Base-by-base conservation (phyloP, 2,113 vertebrate genomes). In the Hydrolagus affinis region DNA sequence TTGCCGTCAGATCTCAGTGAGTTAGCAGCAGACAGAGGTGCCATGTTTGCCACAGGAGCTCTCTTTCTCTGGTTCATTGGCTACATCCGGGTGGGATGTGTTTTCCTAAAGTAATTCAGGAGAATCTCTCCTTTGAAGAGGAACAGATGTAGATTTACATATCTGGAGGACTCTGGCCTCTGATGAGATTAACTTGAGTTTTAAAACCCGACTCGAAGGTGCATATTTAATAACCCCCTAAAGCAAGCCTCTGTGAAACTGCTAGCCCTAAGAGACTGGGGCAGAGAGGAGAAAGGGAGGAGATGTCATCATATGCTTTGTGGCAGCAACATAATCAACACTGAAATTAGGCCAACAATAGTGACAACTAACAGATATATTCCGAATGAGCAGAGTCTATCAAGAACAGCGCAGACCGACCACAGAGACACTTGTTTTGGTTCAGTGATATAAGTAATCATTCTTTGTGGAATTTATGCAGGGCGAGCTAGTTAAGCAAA, bases 121-220 rank as follows among this genome's bases (percentile, higher is more conserved):
- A 96, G 94, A 95, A 95, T 95, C 95, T 95, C 94, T 90, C 93
- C 95, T 95, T 95, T 98, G 96, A 96, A 95, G 94, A 94, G 90
- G 94, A 98, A 95, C 97, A 99, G 96, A 98, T 97, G 96, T 98
- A 95, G 95, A 98, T 98, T 98, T 98, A 96, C 97, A 98, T 99
- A 98, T 96, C 95, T 95, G 94, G 95, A 96, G 96, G 95, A 95
- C 96, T 94, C 94, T 93, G 94, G 95, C 92, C 94, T 96, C 95
- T 95, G 95, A 97, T 97, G 96, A 98, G 97, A 99, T 98, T 99
- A 99, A 93, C 92, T 94, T 93, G 92, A 94, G 92, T 94, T 92
- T 93, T 95, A 94, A 92, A 92, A 92, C 91, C 92, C 90, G 92
- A 94, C 93, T 95, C 93, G 93, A 96, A 98, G 95, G 96, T 97